Evolutionary conservation across 1,140 invertebrate species (phyloP).

Genomic region (Trichonephila clavata): DNA sequence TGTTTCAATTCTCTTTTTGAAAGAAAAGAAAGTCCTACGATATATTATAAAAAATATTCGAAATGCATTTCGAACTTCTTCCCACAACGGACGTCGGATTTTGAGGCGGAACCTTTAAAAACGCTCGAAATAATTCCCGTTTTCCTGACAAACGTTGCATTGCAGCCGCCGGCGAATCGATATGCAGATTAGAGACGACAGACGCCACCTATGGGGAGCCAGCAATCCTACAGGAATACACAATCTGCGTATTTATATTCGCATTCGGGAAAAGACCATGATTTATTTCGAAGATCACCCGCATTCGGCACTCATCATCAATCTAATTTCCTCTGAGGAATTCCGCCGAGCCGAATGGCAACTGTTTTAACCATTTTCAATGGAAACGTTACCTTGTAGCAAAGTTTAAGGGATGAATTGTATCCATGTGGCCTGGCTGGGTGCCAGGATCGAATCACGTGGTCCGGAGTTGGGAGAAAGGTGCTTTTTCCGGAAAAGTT

Average conservation of each 20-base stretch:
- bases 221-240: constrained; percentile 7
- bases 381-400: constrained; percentile 40
- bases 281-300: constrained; percentile 40
- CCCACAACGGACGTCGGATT: too few relatives aligned
- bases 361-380: constrained; percentile 22
- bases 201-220: constrained; percentile 56
- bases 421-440: neutral
- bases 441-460: neutral
- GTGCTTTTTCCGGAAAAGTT: neutral
- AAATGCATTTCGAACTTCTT: too few relatives aligned
- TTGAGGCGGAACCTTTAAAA: constrained; percentile 8
- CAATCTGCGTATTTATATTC: constrained; percentile 33
- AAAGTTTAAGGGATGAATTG: constrained; percentile 10
- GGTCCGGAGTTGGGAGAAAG: neutral
- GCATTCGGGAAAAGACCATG: neutral
- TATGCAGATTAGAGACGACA: constrained; percentile 49
- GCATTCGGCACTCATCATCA: constrained; percentile 60
- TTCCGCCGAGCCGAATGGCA: neutral
- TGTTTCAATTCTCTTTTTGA: too few relatives aligned
- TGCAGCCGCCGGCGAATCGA: constrained; percentile 52
- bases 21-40: too few relatives aligned
- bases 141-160: neutral
- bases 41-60: too few relatives aligned
- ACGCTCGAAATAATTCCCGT: constrained; percentile 16
- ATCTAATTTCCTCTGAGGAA: constrained; percentile 55